Evolutionary conservation across 92 coral and sea anemone species (phyloP).

Genomic region (Palythoa heliodiscus): DNA sequence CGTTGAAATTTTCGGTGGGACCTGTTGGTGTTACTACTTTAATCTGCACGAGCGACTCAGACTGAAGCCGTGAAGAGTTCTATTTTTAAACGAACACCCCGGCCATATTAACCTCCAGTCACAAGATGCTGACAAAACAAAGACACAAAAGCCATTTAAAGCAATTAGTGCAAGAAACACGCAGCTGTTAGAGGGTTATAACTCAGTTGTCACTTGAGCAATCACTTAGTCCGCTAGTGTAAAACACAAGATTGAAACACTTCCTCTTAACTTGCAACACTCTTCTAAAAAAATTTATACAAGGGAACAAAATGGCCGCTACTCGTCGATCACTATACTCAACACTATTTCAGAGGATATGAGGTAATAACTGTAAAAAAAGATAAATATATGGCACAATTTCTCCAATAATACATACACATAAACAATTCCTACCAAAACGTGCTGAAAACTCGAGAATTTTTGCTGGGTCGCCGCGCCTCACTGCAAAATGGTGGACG

Average conservation of each 20-base stretch:
- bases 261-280: constrained; percentile 17
- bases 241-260: neutral
- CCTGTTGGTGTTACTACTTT: no score
- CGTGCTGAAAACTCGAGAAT: constrained; percentile 49
- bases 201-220: neutral
- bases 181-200: neutral
- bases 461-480: constrained; percentile 84
- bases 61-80: no score
- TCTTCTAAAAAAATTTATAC: neutral
- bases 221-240: neutral
- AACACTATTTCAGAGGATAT: neutral
- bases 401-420: neutral
- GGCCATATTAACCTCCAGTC: no score
- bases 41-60: no score
- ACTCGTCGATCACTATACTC: neutral
- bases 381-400: constrained; percentile 9
- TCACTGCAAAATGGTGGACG: constrained; percentile 75
- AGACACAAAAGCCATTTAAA: neutral
- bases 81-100: no score
- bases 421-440: constrained; percentile 41
- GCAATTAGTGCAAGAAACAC: neutral
- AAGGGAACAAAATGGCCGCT: constrained; percentile 29
- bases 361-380: neutral
- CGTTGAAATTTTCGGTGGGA: no score
- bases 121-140: no score